Evolutionary conservation across 1,140 invertebrate genomes (phyloP).

Genomic region (Macrobrachium rosenbergii): DNA sequence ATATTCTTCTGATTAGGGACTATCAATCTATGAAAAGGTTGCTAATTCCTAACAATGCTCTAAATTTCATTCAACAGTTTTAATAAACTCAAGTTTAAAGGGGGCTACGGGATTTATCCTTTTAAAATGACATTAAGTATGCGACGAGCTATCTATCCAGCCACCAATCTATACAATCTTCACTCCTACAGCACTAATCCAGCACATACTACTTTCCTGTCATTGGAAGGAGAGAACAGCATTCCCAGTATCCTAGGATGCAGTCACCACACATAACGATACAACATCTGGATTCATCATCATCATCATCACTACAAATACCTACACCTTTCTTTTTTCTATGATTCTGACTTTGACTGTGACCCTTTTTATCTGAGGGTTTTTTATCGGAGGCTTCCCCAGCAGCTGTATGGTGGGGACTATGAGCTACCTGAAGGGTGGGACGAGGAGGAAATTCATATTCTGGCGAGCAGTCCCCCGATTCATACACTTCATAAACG

Average conservation of each 20-base stretch:
- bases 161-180: constrained; percentile 15
- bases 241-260: constrained; percentile 37
- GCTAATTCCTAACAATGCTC: too few species aligned
- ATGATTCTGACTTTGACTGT: constrained; percentile 32
- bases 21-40: too few species aligned
- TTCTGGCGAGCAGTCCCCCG: constrained; percentile 83
- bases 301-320: constrained; percentile 23
- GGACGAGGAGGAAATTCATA: constrained; percentile 80
- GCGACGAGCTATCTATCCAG: constrained; percentile 14
- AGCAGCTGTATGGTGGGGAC: constrained; percentile 73
- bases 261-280: constrained; percentile 34
- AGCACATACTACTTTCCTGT: constrained; percentile 43
- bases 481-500: constrained; percentile 85
- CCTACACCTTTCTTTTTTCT: constrained; percentile 48
- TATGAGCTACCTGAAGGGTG: constrained; percentile 70
- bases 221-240: constrained; percentile 20
- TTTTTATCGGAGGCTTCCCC: constrained; percentile 65
- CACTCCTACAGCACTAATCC: constrained; percentile 24
- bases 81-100: constrained; percentile 2
- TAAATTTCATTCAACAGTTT: background rate
- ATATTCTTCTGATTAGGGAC: too few species aligned
- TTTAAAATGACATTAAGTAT: background rate
- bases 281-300: constrained; percentile 20
- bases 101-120: constrained; percentile 2
- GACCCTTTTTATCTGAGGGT: constrained; percentile 50